Percentiles rank a stretch among this genome's conserved stretches.
Evolutionary conservation across 2,797 vertebrate species (phyloP).

Genomic region (Scolopax bukidnonensis): DNA sequence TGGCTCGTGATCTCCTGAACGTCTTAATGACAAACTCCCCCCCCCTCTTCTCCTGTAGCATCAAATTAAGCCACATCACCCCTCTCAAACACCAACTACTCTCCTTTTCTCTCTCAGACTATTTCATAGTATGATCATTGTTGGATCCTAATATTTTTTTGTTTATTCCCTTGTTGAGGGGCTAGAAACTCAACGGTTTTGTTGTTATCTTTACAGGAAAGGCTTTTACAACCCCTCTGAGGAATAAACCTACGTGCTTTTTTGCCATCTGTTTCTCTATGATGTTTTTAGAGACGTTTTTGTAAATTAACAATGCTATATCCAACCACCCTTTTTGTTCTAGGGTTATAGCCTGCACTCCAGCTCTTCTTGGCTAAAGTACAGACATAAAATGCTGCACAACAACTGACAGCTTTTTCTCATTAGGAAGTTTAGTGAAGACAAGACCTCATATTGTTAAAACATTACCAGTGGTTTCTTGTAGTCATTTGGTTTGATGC

Average conservation of each 20-base stretch:
- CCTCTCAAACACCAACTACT: not conserved
- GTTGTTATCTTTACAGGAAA: not conserved
- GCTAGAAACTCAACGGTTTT: not conserved
- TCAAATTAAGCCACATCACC: not conserved
- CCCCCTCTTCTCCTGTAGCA: not conserved
- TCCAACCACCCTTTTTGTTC: not conserved
- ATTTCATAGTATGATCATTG: not conserved
- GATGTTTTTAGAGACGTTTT: not conserved
- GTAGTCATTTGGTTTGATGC: conserved; percentile 96
- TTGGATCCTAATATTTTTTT: not conserved
- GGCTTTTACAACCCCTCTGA: not conserved
- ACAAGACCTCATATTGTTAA: not conserved
- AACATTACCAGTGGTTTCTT: conserved; percentile 93
- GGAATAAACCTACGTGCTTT: not conserved
- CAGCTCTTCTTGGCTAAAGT: not conserved
- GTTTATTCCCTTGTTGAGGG: not conserved
- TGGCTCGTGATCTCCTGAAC: fast-evolving
- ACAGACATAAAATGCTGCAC: not conserved
- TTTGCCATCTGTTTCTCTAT: not conserved
- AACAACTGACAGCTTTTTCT: not conserved
- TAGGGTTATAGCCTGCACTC: not conserved
- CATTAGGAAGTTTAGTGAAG: not conserved
- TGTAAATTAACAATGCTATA: not conserved
- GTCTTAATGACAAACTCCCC: not conserved
- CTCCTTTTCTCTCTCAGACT: not conserved